Evolutionary conservation across 1,140 invertebrate genomes (phyloP).

Genomic region (Lithobius niger): DNA sequence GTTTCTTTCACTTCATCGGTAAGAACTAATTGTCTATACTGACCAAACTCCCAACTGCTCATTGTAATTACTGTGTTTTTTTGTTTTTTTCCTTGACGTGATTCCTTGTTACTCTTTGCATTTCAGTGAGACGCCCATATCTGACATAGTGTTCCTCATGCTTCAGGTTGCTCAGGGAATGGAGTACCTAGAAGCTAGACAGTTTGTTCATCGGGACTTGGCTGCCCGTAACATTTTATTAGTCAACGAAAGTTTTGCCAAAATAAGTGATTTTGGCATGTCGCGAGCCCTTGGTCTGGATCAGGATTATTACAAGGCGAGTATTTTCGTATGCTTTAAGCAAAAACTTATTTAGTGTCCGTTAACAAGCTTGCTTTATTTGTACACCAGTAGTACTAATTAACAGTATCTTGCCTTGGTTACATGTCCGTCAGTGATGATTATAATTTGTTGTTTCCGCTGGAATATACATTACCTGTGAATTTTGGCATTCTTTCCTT

Average conservation of each 20-base stretch:
- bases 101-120: not conserved
- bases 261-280: slow-evolving; percentile 24
- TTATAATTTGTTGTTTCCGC: too few relatives aligned
- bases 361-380: too few relatives aligned
- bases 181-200: slow-evolving; percentile 36
- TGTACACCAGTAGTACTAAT: too few relatives aligned
- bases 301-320: slow-evolving; percentile 24
- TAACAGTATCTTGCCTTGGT: too few relatives aligned
- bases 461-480: too few relatives aligned
- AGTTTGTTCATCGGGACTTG: slow-evolving; percentile 31
- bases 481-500: too few relatives aligned
- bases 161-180: slow-evolving; percentile 37
- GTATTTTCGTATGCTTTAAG: slow-evolving; percentile 6
- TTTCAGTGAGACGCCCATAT: slow-evolving; percentile 15
- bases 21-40: not conserved
- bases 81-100: not conserved
- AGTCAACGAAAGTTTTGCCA: slow-evolving; percentile 30
- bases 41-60: not conserved
- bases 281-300: slow-evolving; percentile 22
- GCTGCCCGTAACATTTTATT: slow-evolving; percentile 35
- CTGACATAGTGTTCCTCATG: slow-evolving; percentile 19
- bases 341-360: not conserved
- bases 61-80: not conserved
- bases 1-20: slow-evolving; percentile 28
- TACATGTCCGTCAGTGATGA: too few relatives aligned